Percentiles rank a stretch among this genome's conserved stretches.
Evolutionary conservation across 2,113 vertebrate species (phyloP).

Genomic region (Telmatochromis sp.): DNA sequence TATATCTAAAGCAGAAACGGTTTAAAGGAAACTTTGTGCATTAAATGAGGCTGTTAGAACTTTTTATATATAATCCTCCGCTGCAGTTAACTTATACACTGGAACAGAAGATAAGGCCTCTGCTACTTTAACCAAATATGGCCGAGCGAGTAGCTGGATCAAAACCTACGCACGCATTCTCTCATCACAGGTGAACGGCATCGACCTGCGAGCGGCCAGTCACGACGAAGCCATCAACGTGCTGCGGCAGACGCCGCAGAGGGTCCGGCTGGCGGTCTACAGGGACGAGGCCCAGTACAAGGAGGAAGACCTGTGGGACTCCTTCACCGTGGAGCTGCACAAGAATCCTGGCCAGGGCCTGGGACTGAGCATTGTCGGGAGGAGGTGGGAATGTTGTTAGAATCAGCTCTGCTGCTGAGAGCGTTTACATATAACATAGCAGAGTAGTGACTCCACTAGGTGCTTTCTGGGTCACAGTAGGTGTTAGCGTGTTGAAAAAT

Average conservation of each 20-base stretch:
- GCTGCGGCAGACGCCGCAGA: constrained; percentile 89
- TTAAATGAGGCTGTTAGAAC: not conserved
- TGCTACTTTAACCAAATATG: not conserved
- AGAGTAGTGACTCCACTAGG: too few relatives aligned
- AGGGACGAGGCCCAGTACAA: constrained; percentile 93
- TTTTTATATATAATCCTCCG: not conserved
- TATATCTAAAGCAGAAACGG: not conserved
- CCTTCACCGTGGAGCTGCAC: constrained; percentile 83
- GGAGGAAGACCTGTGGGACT: constrained; percentile 91
- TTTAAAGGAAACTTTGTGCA: not conserved
- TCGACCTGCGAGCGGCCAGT: constrained; percentile 86
- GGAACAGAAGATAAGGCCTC: not conserved
- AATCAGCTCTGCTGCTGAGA: not conserved
- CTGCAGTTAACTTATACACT: not conserved
- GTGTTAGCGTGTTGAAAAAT: not conserved
- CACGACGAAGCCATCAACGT: constrained; percentile 97
- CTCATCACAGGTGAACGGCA: constrained; percentile 80
- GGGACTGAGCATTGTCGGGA: constrained; percentile 93
- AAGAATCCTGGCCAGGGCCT: constrained; percentile 88
- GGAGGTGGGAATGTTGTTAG: constrained; percentile 71
- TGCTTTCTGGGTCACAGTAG: not conserved
- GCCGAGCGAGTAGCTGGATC: not conserved
- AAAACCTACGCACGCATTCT: not conserved
- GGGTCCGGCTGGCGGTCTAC: constrained; percentile 83
- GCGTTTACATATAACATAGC: not conserved